Percentiles rank a stretch among this genome's conserved stretches.
phyloP scores from a whole-genome alignment of 1,140 invertebrate genomes.

The Lanistes nyassanus region DNA sequence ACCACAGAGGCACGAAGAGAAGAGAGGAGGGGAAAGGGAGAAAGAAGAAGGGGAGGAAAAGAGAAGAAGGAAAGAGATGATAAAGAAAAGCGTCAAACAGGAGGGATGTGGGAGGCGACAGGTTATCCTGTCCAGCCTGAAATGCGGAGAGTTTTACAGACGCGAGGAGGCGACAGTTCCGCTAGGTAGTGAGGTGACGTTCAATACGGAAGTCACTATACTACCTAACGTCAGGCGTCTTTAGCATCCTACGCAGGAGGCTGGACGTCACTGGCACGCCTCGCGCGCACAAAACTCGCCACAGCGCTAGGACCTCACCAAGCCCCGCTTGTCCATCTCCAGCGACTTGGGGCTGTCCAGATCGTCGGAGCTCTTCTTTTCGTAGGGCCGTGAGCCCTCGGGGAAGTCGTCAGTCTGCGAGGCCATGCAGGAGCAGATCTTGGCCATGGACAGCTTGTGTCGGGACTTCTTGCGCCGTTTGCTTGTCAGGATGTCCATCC shows the following conservation, averaged over 20 bases:
- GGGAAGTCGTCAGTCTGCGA: constrained; percentile 41
- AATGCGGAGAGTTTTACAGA: too few species aligned
- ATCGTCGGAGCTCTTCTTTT: constrained; percentile 6
- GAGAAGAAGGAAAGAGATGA: not conserved
- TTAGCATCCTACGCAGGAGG: too few species aligned
- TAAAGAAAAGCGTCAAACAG: not conserved
- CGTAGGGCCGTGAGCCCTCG: constrained; percentile 38
- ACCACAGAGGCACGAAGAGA: not conserved
- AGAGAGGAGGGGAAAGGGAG: not conserved
- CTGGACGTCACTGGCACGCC: too few species aligned
- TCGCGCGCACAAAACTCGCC: too few species aligned
- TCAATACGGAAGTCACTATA: too few species aligned
- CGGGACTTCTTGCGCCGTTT: constrained; percentile 36
- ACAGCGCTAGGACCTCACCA: too few species aligned
- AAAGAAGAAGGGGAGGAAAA: not conserved
- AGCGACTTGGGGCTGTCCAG: too few species aligned
- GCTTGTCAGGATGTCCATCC: constrained; percentile 32
- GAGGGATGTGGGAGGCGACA: not conserved
- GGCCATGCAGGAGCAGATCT: constrained; percentile 53
- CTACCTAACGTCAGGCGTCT: too few species aligned
- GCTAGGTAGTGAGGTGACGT: too few species aligned
- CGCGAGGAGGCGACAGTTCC: too few species aligned
- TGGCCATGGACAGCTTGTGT: constrained; percentile 44
- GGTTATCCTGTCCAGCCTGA: too few species aligned
- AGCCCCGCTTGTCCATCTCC: too few species aligned